These are phyloP conservation scores for Ceratosolen solmsi DNA, from an alignment of 1,140 invertebrate genomes.

Conservation along the genomic window DNA sequence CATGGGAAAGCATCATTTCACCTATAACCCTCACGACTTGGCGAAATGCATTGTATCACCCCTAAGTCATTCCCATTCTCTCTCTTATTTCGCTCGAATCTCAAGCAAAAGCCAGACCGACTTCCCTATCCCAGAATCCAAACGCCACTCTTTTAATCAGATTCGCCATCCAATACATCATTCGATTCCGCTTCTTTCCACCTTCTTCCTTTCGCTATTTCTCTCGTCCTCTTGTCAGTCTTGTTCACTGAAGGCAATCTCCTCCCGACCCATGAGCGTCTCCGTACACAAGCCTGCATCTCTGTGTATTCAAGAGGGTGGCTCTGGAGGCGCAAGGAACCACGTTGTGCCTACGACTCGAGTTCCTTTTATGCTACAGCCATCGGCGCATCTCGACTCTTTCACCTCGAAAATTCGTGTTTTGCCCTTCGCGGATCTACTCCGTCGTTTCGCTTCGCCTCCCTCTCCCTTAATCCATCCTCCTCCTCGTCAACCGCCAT, in stretches of 20 bases:
- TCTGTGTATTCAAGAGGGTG: not conserved
- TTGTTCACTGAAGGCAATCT: not conserved
- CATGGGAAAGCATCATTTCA: slow-evolving; percentile 13
- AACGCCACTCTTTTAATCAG: slow-evolving; percentile 35
- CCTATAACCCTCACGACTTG: not conserved
- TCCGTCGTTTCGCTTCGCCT: slow-evolving; percentile 34
- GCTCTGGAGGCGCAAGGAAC: not conserved
- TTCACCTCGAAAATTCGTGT: too few relatives aligned
- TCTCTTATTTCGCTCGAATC: not conserved
- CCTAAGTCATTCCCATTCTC: not conserved
- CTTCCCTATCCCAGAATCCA: not conserved
- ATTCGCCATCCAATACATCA: slow-evolving; percentile 36
- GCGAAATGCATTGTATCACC: not conserved
- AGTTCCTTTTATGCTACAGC: not conserved
- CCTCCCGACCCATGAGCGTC: not conserved
- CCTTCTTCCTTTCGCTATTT: not conserved
- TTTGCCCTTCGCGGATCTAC: too few relatives aligned
- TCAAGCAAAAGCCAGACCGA: not conserved
- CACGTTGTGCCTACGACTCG: not conserved
- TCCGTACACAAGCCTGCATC: not conserved
- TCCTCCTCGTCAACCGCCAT: not conserved
- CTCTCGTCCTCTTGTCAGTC: not conserved
- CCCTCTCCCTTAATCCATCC: slow-evolving; percentile 13
- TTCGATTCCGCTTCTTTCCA: slow-evolving; percentile 27
- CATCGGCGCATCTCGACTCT: not conserved